Evolutionary conservation across 2,888 invertebrate species (phyloP), one percentile per base, ranked within the genome.

Genomic region (Octodonta nipae): DNA sequence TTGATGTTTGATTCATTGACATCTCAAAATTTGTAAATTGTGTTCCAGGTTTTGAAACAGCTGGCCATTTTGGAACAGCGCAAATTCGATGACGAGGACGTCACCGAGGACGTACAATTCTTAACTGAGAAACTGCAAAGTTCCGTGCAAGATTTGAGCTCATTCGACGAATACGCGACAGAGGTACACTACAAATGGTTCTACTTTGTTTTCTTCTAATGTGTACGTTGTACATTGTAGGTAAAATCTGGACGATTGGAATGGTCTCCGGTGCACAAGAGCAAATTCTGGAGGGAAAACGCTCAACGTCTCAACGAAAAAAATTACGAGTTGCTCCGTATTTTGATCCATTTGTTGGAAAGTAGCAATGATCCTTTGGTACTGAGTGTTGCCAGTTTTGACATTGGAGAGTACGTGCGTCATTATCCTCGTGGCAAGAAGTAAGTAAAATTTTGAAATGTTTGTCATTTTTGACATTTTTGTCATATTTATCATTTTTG

Each of bases 191-290:
- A 6, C n/a, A 12, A 5, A 15, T 15, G 16, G 13, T 13, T n/a
- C n/a, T n/a, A n/a, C n/a, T n/a, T n/a, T n/a, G n/a, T n/a, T n/a
- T n/a, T n/a, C n/a, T n/a, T n/a, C n/a, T n/a, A n/a, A n/a, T n/a
- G n/a, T n/a, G n/a, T n/a, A n/a, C n/a, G n/a, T n/a, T n/a, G n/a
- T n/a, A n/a, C n/a, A n/a, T n/a, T n/a, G n/a, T 37, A 58, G 58
- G 55, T 63, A 1, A 63, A 63, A 48, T 63, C 62, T 1, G 84
- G 84, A 2, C 71, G 92, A 17, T 69, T 98, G 50, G 95, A 96
- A 64, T 98, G 98, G 98, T 93, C 93, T 8, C 98, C 98, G 0
- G 98, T 98, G 20, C 98, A 98, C 68, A 93, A 93, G 63, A 95
- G 93, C 3, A 92, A 93, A 66, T 98, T 98, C 70, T 98, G 98